phyloP scores from a whole-genome alignment of 2,113 vertebrate genomes.

The Scomber scombrus region DNA sequence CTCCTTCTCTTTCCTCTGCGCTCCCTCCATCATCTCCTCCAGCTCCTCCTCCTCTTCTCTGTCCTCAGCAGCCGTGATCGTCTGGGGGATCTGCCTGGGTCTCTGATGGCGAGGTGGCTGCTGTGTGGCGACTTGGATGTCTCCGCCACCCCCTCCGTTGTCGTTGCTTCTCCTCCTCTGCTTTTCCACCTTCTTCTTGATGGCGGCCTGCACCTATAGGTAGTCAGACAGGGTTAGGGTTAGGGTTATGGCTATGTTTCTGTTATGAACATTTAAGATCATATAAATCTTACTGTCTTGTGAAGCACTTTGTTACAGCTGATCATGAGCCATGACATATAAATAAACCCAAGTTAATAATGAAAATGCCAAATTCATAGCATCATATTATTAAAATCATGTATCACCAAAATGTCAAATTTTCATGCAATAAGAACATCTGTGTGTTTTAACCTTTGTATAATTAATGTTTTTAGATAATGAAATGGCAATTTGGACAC shows the following conservation, averaged over 20 bases:
- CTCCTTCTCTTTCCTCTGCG: constrained; percentile 50
- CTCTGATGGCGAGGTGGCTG: constrained; percentile 45
- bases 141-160: constrained; percentile 30
- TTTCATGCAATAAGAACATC: background rate
- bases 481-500: background rate
- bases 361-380: background rate
- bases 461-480: background rate
- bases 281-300: constrained; percentile 3
- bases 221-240: background rate
- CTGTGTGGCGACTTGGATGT: constrained; percentile 13
- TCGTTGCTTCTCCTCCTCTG: constrained; percentile 68
- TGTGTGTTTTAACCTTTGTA: background rate
- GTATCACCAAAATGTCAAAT: no score
- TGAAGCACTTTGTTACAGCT: no score
- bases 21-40: constrained; percentile 73
- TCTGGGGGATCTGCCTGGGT: background rate
- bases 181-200: constrained; percentile 85
- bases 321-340: no score
- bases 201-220: constrained; percentile 83
- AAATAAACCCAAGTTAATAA: no score
- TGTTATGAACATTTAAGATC: background rate
- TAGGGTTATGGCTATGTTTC: no score
- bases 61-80: constrained; percentile 25
- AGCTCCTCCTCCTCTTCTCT: constrained; percentile 50
- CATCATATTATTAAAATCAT: no score